phyloP scores from a whole-genome alignment of 2,797 vertebrate genomes.

The Chiroxiphia lanceolata region DNA sequence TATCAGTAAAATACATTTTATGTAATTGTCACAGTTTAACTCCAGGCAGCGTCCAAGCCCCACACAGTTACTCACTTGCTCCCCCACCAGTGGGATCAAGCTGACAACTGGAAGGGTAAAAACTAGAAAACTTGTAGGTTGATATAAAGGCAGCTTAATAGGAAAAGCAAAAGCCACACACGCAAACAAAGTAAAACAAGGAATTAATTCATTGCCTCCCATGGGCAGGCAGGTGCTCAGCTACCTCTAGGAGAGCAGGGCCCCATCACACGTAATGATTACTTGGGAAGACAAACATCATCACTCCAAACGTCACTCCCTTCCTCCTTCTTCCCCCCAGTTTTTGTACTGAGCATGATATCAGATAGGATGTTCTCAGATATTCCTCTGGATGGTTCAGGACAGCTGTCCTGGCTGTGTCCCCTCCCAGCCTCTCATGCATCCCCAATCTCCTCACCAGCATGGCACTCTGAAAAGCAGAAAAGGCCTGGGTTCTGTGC shows the following conservation, averaged over 20 bases:
- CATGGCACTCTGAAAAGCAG: too few relatives aligned
- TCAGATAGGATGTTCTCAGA: neutral
- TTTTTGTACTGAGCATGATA: rapidly evolving
- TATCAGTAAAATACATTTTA: neutral
- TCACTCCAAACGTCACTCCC: rapidly evolving
- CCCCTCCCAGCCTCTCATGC: neutral
- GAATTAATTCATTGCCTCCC: neutral
- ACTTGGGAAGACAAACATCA: neutral
- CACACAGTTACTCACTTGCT: neutral
- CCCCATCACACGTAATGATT: too few relatives aligned
- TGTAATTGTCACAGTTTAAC: neutral
- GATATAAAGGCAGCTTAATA: neutral
- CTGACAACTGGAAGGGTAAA: neutral
- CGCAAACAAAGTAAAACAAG: neutral
- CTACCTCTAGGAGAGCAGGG: neutral
- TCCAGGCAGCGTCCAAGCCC: neutral
- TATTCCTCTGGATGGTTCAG: too few relatives aligned
- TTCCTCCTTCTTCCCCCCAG: neutral
- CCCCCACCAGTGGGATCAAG: neutral
- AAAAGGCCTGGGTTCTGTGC: neutral
- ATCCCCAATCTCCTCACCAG: neutral
- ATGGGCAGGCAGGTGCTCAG: neutral
- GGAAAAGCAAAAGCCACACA: neutral
- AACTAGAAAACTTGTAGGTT: neutral
- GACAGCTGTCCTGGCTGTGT: neutral